Evolutionary conservation across 2,113 vertebrate genomes (phyloP).

Genomic region (Cranoglanis bouderius): DNA sequence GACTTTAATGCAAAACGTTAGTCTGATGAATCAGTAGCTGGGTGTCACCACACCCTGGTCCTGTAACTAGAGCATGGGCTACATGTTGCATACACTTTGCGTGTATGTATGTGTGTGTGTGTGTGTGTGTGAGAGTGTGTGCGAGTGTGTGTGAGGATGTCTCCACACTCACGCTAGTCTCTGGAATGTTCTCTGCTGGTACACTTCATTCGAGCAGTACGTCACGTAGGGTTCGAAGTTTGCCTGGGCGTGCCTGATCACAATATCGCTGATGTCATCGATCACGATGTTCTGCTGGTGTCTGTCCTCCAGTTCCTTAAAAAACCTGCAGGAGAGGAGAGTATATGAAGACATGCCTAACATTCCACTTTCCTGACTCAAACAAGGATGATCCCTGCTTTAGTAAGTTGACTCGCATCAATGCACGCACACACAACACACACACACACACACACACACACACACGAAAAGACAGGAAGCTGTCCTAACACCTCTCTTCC

Average conservation of each 20-base stretch:
- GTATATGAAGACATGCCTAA: neutral
- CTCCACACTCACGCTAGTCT: conserved; percentile 82
- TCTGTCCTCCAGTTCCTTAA: conserved; percentile 86
- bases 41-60: no score
- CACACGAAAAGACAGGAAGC: conserved; percentile 46
- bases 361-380: conserved; percentile 1
- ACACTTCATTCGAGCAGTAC: conserved; percentile 97
- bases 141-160: neutral
- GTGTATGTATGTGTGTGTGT: neutral
- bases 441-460: conserved; percentile 8
- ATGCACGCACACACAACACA: neutral
- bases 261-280: conserved; percentile 90
- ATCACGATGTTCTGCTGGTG: conserved; percentile 88
- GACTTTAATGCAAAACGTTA: neutral
- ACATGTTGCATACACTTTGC: no score
- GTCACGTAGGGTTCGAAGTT: conserved; percentile 93
- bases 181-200: conserved; percentile 93
- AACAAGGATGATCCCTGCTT: neutral
- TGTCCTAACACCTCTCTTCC: conserved; percentile 34
- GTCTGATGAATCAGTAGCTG: no score
- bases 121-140: no score
- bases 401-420: neutral
- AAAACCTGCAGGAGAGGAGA: conserved; percentile 79
- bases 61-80: no score
- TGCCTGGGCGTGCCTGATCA: conserved; percentile 81